These are phyloP conservation scores for Geophilus truncorum DNA, from an alignment of 2,888 invertebrate genomes.

Conservation along the genomic window DNA sequence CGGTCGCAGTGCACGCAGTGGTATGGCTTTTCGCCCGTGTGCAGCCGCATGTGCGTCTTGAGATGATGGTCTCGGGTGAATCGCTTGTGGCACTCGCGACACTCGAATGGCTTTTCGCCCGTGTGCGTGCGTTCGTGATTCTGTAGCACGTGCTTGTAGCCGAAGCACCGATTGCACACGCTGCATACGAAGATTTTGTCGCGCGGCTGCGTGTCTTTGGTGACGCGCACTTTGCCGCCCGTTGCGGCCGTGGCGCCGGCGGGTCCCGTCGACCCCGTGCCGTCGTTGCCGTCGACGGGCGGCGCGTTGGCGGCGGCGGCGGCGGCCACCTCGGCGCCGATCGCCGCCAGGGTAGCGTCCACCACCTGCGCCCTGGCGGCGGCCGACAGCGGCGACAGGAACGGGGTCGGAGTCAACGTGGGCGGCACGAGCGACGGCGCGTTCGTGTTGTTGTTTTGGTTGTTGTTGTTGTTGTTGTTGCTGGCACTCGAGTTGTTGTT, in stretches of 20 bases:
- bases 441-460: neutral
- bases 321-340: slow-evolving; percentile 34
- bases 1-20: slow-evolving; percentile 86
- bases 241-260: slow-evolving; percentile 24
- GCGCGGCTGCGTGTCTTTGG: slow-evolving; percentile 34
- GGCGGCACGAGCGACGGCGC: slow-evolving; percentile 33
- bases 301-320: slow-evolving; percentile 31
- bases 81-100: slow-evolving; percentile 83
- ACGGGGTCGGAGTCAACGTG: slow-evolving; percentile 31
- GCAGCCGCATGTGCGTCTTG: slow-evolving; percentile 86
- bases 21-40: slow-evolving; percentile 90
- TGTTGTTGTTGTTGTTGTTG: neutral
- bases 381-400: slow-evolving; percentile 31
- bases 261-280: no score
- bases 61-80: slow-evolving; percentile 90
- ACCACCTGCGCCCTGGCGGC: slow-evolving; percentile 32
- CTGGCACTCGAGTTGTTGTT: slow-evolving; percentile 15
- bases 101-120: slow-evolving; percentile 90
- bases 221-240: slow-evolving; percentile 29
- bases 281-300: slow-evolving; percentile 29
- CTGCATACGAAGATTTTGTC: slow-evolving; percentile 86
- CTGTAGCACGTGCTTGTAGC: slow-evolving; percentile 89
- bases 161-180: slow-evolving; percentile 80
- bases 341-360: slow-evolving; percentile 27
- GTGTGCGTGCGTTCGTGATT: slow-evolving; percentile 93